Evolutionary conservation across 2,888 invertebrate species (phyloP).

Genomic region (Oscheius sp.): DNA sequence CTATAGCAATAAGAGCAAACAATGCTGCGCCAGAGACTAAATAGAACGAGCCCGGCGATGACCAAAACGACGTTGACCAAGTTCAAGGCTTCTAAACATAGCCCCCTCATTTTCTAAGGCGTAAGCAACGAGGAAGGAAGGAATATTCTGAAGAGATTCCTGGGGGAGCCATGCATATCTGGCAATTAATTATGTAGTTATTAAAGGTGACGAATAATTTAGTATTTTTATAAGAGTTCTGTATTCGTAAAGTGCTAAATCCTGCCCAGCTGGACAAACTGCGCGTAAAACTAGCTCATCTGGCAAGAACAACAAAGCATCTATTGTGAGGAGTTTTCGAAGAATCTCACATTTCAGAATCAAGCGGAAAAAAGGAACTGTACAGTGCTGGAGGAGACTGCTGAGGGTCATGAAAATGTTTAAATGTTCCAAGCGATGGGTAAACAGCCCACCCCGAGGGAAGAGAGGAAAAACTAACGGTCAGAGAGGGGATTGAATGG

Average conservation of each 20-base stretch:
- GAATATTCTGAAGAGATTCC: neutral
- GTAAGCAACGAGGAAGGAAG: neutral
- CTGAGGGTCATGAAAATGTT: neutral
- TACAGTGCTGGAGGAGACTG: neutral
- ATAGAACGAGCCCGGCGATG: constrained; percentile 15
- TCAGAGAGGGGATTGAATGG: neutral
- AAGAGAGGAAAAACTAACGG: neutral
- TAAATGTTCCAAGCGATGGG: neutral
- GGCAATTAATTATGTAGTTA: no score
- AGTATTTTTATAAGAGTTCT: no score
- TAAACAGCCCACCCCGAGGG: neutral
- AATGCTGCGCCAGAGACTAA: constrained; percentile 29
- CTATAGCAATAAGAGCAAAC: constrained; percentile 32
- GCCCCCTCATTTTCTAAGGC: neutral
- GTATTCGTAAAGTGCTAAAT: constrained; percentile 1
- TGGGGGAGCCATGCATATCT: no score
- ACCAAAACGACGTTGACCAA: constrained; percentile 6
- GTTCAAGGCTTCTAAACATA: constrained; percentile 10
- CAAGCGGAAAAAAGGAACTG: neutral
- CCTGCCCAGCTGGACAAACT: constrained; percentile 7
- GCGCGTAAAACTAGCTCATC: constrained; percentile 18
- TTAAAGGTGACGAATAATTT: no score
- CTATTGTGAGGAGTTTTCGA: no score
- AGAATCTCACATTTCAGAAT: neutral
- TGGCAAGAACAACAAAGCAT: constrained; percentile 8